Conservation (phyloP, 1,140 invertebrate species). For the Anastrepha ludens region DNA sequence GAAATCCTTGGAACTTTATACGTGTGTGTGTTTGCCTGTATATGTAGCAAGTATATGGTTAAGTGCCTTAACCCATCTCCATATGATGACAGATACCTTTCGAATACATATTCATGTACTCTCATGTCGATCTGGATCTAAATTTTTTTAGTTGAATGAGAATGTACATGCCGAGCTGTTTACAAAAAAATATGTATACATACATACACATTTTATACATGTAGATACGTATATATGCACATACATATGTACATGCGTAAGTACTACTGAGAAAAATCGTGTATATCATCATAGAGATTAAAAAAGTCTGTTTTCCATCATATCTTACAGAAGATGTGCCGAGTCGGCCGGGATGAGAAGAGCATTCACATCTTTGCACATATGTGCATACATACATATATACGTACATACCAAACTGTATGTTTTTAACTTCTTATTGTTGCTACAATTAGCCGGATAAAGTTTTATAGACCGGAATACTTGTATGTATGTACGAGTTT, state of each 20-base stretch:
- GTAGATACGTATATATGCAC: background rate
- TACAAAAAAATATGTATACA: background rate
- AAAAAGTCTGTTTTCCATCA: background rate
- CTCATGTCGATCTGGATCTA: no score
- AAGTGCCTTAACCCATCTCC: background rate
- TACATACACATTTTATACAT: background rate
- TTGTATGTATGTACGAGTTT: background rate
- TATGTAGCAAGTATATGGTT: background rate
- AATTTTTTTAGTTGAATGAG: no score
- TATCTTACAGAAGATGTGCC: background rate
- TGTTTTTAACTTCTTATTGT: background rate
- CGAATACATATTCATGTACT: background rate
- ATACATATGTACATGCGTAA: background rate
- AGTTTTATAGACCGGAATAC: background rate
- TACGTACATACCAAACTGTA: background rate
- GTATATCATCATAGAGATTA: slow-evolving; percentile 3
- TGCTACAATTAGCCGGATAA: background rate
- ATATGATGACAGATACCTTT: background rate
- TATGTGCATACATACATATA: background rate
- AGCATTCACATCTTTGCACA: background rate
- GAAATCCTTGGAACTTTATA: background rate
- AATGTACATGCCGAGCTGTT: no score
- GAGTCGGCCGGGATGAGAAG: background rate
- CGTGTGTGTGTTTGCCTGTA: background rate
- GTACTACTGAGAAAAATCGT: background rate